Evolutionary conservation across 1,140 invertebrate genomes (phyloP), one percentile per base, ranked within the genome.

Genomic region (Thalassaphorura encarpata): DNA sequence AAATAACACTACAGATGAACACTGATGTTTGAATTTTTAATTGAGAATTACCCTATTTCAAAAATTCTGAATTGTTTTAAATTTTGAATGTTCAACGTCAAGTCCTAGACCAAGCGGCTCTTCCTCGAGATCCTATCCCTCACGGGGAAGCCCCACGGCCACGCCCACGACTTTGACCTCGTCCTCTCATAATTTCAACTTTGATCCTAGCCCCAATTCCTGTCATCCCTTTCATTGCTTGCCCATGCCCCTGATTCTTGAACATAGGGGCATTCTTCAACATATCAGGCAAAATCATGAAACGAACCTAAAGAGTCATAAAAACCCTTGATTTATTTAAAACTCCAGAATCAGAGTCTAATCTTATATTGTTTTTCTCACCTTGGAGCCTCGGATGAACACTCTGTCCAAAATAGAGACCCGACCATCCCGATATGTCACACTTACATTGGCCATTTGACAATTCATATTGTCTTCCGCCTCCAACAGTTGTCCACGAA

Each of bases 211-310:
- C 80, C 0, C 76, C 76, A 71, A 89, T 89, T 31, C 84, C 84
- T 26, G 83, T 83, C 69, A 90, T 85, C 73, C 90, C 85, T 76
- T n/a, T 85, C 84, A 52, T 85, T 84, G 3, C 83, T 83, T 0
- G 83, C 80, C 0, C 76, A 71, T 89, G 89, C 31, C 83, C 83
- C 70, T 90, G 85, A 73, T 90, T 85, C 77, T 98, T 98, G 74
- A 99, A 99, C 96, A 99, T 99, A 1, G 96, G 97, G 0, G 97
- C 96, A 77, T 99, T 99, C 75, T 99, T 99, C 56, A 99, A 76
- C 96, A 99, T 99, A 71, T 99, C 97, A 0, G 97, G 97, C 66
- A 99, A 72, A 74, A 99, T 97, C 18, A 99, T 77, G 71, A 98
- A 99, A 21, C 96, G 78, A 58, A 99, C 96, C n/a, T n/a, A n/a